Evolutionary conservation across 2,797 vertebrate species (phyloP), one percentile per base, ranked within the genome.

Genomic region (Periophthalmus magnuspinnatus): DNA sequence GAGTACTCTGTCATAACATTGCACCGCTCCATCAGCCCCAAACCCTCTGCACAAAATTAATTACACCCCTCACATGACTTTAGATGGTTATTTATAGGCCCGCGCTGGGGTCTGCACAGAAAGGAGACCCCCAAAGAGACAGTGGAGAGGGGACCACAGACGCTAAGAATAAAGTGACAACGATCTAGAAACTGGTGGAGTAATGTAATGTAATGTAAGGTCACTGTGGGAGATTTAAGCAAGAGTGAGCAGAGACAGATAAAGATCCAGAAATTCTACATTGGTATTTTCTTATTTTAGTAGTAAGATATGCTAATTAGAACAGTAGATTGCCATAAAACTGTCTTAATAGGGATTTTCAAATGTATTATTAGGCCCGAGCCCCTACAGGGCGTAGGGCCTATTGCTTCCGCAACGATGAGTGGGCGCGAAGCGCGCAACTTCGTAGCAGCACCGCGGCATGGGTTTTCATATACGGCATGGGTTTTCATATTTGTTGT

Each of bases 41-140:
- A 68, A 78, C 72, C 72, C 66, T 32, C 82, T 59, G 67, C 70
- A 80, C 83, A 76, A 88, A 91, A 92, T 92, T 90, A 92, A 92
- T 92, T 89, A 90, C 81, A 52, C 74, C 64, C 85, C 77, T 69
- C 72, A 78, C 75, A 81, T 84, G 89, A 86, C 82, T 85, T 83
- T 82, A 81, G 78, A 59, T 9, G 56, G 63, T 88, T 91, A 93
- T 93, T 92, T 90, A 90, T 90, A 86, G 81, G 58, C 67, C 45
- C 24, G 76, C 79, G 65, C 54, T 1, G 2, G 71, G 76, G 75
- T 50, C 71, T 70, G 60, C 68, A 62, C 24, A 63, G 88, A 85
- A 86, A 89, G 73, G 50, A 69, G 80, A 87, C 72, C 82, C 78
- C 74, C 67, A 67, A 14, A 0, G 69, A 79, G 64, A 80, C 71